These are phyloP conservation scores for Tribolium freemani DNA, from an alignment of 2,888 invertebrate species.

Conservation along the genomic window DNA sequence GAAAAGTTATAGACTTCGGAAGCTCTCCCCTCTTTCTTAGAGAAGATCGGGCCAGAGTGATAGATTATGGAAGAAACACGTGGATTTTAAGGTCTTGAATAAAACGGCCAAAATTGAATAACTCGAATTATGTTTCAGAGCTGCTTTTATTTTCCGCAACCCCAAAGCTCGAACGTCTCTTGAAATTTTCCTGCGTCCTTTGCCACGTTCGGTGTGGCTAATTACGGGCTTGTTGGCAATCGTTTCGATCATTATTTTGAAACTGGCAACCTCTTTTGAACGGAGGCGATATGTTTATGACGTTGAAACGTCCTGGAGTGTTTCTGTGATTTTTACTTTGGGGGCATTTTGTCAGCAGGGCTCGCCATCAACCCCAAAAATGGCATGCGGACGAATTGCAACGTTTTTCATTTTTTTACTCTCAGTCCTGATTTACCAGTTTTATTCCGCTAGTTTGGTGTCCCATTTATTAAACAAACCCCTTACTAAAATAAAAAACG, in stretches of 20 bases:
- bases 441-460: conserved; percentile 78
- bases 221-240: conserved; percentile 48
- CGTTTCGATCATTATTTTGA: conserved; percentile 51
- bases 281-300: conserved; percentile 32
- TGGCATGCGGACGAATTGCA: conserved; percentile 57
- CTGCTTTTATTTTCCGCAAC: conserved; percentile 60
- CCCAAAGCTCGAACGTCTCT: conserved; percentile 57
- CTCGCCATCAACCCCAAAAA: conserved; percentile 49
- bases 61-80: conserved; percentile 60
- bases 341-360: conserved; percentile 63
- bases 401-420: conserved; percentile 56
- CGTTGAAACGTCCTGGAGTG: conserved; percentile 55
- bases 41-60: conserved; percentile 54
- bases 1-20: conserved; percentile 57
- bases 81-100: conserved; percentile 57
- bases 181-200: conserved; percentile 58
- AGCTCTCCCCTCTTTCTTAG: conserved; percentile 60
- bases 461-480: conserved; percentile 74
- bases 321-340: conserved; percentile 52
- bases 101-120: no score
- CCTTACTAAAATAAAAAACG: conserved; percentile 73
- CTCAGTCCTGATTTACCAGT: conserved; percentile 72
- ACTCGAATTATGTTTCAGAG: conserved; percentile 47
- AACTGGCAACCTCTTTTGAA: conserved; percentile 50
- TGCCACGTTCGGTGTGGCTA: conserved; percentile 57